Evolutionary conservation across 2,888 invertebrate species (phyloP).

Genomic region (Tiliacea aurago): DNA sequence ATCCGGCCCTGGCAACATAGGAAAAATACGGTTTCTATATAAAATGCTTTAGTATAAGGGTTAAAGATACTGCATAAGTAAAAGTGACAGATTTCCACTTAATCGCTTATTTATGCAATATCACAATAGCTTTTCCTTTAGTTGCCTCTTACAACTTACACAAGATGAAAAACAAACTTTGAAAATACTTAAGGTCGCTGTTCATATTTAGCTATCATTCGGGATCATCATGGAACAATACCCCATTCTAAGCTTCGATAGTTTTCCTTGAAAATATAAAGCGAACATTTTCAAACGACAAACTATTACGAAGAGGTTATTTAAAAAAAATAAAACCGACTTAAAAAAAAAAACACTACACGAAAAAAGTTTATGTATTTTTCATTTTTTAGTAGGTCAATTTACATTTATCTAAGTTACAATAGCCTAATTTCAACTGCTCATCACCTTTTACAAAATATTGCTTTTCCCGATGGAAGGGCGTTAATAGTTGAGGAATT

Average conservation of each 20-base stretch:
- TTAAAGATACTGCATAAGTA: conserved; percentile 20
- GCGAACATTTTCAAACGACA: background rate
- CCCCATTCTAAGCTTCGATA: background rate
- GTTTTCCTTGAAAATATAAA: conserved; percentile 2
- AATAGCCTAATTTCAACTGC: too few species aligned
- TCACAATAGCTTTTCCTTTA: conserved; percentile 8
- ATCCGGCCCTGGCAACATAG: too few species aligned
- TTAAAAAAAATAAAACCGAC: too few species aligned
- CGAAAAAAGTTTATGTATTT: too few species aligned
- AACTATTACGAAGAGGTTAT: background rate
- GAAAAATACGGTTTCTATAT: background rate
- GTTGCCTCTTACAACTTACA: conserved; percentile 4
- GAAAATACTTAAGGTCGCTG: conserved; percentile 1
- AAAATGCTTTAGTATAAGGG: background rate
- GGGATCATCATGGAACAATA: background rate
- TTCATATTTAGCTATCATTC: conserved; percentile 24
- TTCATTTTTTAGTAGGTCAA: too few species aligned
- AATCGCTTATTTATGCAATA: conserved; percentile 8
- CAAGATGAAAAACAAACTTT: conserved; percentile 22
- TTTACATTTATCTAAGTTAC: too few species aligned
- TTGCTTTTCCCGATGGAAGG: too few species aligned
- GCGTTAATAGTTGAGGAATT: too few species aligned
- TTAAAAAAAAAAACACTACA: too few species aligned
- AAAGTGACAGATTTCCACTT: conserved; percentile 29
- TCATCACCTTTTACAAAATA: too few species aligned